Percentiles rank a stretch among this genome's conserved stretches.
Conservation (phyloP, 2,888 invertebrate genomes). For the Steinernema carpocapsae region DNA sequence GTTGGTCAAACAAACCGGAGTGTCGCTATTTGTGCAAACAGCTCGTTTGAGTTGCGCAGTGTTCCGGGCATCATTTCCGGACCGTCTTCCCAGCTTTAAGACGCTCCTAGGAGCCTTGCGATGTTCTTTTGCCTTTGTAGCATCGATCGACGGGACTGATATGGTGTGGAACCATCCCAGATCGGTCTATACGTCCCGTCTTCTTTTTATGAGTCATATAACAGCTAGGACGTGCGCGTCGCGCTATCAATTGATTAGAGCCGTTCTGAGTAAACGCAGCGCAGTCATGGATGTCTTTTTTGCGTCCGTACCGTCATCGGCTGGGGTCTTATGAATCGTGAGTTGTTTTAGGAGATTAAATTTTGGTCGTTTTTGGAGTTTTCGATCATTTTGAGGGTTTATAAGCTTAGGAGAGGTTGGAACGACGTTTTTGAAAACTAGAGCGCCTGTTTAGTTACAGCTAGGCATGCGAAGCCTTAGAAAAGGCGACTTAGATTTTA, state of each 20-base stretch:
- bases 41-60: conserved; percentile 1
- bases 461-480: no score
- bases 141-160: not conserved
- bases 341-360: not conserved
- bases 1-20: conserved; percentile 34
- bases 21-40: conserved; percentile 35
- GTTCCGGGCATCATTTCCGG: conserved; percentile 16
- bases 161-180: not conserved
- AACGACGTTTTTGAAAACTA: no score
- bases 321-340: not conserved
- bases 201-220: not conserved
- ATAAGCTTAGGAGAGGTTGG: no score
- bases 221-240: not conserved
- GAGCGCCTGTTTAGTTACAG: no score
- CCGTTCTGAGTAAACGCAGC: conserved; percentile 15
- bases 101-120: not conserved
- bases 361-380: no score
- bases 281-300: not conserved
- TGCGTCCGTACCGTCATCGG: not conserved
- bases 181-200: no score
- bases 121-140: not conserved
- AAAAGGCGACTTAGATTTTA: no score
- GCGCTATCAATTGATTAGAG: conserved; percentile 31
- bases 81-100: not conserved
- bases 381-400: no score